phyloP scores from a whole-genome alignment of 2,113 vertebrate genomes.

The Uropsilus gracilis region DNA sequence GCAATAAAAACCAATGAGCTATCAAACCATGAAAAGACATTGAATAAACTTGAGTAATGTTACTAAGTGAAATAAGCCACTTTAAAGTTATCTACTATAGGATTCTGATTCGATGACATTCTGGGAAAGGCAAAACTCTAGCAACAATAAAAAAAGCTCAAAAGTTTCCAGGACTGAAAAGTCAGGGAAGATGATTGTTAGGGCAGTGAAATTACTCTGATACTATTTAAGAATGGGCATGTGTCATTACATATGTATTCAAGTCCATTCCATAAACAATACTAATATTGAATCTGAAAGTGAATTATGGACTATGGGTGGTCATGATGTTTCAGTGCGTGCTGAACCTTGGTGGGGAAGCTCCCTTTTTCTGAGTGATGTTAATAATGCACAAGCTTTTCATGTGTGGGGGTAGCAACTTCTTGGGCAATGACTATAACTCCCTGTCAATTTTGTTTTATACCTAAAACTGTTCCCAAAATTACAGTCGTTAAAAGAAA shows the following conservation, averaged over 20 bases:
- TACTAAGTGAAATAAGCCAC: not conserved
- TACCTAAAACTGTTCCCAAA: not conserved
- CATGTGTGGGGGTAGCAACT: no score
- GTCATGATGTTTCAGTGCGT: not conserved
- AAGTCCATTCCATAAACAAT: not conserved
- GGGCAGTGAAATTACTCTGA: not conserved
- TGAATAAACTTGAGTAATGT: not conserved
- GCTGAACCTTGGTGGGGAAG: not conserved
- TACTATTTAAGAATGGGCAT: not conserved
- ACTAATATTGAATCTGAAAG: not conserved
- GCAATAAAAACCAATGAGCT: not conserved
- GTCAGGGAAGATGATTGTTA: not conserved
- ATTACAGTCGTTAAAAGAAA: not conserved
- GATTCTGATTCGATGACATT: not conserved
- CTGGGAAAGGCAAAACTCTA: not conserved
- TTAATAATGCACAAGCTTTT: not conserved
- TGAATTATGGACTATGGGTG: not conserved
- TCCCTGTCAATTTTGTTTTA: not conserved
- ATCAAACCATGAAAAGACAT: not conserved
- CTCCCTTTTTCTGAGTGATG: not conserved
- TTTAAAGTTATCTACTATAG: not conserved
- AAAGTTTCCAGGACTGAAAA: not conserved
- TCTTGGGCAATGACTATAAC: no score
- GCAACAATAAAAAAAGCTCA: not conserved
- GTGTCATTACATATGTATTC: not conserved